Percentiles rank a stretch among this genome's conserved stretches.
phyloP scores from a whole-genome alignment of 1,140 invertebrate species.

The Lasaia peninsularis region DNA sequence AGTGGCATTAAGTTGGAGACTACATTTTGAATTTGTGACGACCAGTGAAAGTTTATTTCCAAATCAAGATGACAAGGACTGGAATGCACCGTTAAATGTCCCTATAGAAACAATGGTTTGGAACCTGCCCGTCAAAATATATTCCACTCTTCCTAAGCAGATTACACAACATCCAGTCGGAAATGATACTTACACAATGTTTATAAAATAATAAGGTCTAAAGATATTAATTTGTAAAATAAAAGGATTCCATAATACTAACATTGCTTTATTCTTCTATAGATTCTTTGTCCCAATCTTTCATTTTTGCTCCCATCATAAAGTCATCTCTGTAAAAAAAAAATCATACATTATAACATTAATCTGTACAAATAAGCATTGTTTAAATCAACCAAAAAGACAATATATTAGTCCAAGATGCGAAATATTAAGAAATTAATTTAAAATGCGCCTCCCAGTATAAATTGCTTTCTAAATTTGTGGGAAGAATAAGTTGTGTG shows the following conservation, averaged over 20 bases:
- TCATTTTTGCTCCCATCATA: conserved; percentile 91
- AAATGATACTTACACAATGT: conserved; percentile 68
- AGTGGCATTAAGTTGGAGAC: conserved; percentile 92
- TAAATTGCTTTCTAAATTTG: no score
- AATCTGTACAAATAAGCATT: no score
- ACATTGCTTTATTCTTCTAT: conserved; percentile 53
- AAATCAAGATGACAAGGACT: conserved; percentile 77
- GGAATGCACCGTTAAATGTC: conserved; percentile 90
- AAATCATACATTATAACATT: not conserved
- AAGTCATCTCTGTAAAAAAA: conserved; percentile 89
- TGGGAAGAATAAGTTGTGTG: no score
- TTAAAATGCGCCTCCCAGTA: no score
- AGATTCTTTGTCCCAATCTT: conserved; percentile 92
- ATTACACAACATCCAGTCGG: conserved; percentile 79
- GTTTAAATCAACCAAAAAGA: no score
- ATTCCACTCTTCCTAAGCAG: conserved; percentile 91
- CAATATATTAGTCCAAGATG: no score
- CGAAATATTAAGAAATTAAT: no score
- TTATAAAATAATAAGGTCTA: conserved; percentile 53
- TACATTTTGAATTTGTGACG: conserved; percentile 98
- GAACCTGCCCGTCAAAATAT: conserved; percentile 96
- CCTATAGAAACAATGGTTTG: conserved; percentile 98
- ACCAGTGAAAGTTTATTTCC: conserved; percentile 77
- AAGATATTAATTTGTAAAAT: conserved; percentile 17
- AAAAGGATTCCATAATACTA: conserved; percentile 31